phyloP scores from a whole-genome alignment of 2,113 vertebrate genomes.

The Brachypodius melanocephalos region DNA sequence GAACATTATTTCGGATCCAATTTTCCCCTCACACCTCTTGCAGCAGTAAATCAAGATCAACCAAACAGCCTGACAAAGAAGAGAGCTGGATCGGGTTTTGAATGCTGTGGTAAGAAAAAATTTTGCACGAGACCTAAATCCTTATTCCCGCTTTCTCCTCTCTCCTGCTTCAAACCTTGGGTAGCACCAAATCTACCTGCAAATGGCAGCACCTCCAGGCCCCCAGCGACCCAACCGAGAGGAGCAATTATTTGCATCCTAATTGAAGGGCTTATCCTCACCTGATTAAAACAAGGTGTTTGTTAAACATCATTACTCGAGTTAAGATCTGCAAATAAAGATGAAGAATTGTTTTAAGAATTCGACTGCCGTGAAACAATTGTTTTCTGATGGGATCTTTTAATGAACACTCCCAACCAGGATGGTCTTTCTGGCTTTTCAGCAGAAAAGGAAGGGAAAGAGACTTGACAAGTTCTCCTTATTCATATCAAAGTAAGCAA shows the following conservation, averaged over 20 bases:
- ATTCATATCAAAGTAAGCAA: neutral
- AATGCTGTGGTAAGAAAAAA: neutral
- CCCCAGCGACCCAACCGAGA: neutral
- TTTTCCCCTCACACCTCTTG: neutral
- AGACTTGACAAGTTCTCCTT: constrained; percentile 41
- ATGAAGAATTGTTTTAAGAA: constrained; percentile 63
- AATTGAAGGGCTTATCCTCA: constrained; percentile 59
- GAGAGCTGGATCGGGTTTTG: neutral
- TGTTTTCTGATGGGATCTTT: constrained; percentile 31
- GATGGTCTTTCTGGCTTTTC: neutral
- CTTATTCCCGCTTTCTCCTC: neutral
- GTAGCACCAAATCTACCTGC: neutral
- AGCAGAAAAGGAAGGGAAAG: neutral
- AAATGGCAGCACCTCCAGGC: constrained; percentile 26
- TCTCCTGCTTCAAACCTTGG: neutral
- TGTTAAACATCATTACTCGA: constrained; percentile 73
- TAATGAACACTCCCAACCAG: neutral
- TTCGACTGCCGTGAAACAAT: constrained; percentile 15
- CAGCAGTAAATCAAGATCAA: neutral
- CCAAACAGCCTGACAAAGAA: neutral
- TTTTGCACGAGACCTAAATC: neutral
- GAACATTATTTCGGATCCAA: neutral
- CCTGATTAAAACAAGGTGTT: constrained; percentile 68
- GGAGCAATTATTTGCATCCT: constrained; percentile 52
- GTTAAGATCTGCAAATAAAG: constrained; percentile 72